Conservation (phyloP, 2,113 vertebrate species). For the Eurypyga helias region DNA sequence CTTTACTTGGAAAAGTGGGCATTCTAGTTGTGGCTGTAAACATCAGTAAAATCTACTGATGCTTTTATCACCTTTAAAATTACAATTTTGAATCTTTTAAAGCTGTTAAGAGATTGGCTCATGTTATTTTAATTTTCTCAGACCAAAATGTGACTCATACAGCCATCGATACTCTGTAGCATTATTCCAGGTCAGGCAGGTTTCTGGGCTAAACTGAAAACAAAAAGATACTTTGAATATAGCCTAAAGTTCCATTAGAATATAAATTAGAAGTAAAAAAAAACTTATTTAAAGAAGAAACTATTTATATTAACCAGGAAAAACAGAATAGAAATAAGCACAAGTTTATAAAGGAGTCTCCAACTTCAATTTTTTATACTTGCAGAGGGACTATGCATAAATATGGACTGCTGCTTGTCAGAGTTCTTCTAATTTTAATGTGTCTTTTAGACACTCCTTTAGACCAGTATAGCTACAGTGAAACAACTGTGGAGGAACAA, state of each 20-base stretch:
- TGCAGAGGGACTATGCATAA: not conserved
- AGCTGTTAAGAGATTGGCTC: not conserved
- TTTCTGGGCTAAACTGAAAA: not conserved
- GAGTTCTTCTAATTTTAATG: not conserved
- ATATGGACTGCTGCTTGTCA: not conserved
- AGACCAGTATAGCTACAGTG: not conserved
- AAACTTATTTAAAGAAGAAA: not conserved
- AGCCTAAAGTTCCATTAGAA: not conserved
- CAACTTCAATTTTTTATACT: not conserved
- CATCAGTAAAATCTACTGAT: not conserved
- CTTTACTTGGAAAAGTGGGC: not conserved
- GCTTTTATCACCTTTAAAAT: not conserved
- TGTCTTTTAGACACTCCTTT: not conserved
- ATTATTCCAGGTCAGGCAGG: not conserved
- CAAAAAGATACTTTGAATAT: not conserved
- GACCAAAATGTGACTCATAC: rapidly evolving
- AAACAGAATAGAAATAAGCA: not conserved
- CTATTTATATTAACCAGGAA: not conserved
- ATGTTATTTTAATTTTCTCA: not conserved
- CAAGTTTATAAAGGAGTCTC: not conserved
- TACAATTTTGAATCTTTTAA: not conserved
- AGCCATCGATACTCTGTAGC: not conserved
- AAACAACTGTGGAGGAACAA: not conserved
- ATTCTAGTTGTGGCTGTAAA: not conserved
- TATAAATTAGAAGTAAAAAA: not conserved